These are phyloP conservation scores for Chloroceryle inda DNA, from an alignment of 2,797 vertebrate species.

Conservation along the genomic window DNA sequence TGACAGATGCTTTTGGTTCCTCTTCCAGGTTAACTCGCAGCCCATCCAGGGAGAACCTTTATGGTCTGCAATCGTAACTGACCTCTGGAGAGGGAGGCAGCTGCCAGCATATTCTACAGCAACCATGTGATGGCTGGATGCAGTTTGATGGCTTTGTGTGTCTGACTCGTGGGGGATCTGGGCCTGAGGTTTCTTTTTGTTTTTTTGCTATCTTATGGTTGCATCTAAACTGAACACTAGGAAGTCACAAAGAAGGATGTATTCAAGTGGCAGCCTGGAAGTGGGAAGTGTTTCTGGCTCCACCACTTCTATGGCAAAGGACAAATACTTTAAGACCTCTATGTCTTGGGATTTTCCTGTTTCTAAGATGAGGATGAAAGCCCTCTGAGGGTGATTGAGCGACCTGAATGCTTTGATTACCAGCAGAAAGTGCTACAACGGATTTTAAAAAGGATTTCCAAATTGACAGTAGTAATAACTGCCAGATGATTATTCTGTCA, in stretches of 20 bases:
- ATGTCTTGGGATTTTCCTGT: neutral
- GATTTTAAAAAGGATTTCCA: neutral
- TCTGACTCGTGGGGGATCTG: neutral
- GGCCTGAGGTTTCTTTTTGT: neutral
- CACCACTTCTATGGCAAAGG: neutral
- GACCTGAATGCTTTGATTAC: neutral
- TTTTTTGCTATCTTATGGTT: neutral
- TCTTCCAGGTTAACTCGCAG: neutral
- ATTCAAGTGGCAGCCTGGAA: neutral
- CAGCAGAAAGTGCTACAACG: neutral
- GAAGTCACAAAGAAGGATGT: neutral
- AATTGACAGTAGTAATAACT: neutral
- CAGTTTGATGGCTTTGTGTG: neutral
- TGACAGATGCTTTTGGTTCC: neutral
- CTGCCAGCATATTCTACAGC: neutral
- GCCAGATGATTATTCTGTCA: neutral
- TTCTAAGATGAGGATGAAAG: neutral
- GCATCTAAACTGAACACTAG: neutral
- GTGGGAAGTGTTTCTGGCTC: neutral
- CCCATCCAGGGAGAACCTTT: neutral
- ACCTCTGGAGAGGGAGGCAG: neutral
- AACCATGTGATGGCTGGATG: neutral
- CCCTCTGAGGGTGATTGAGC: neutral
- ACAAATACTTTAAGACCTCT: neutral
- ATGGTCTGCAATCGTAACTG: rapidly evolving